Evolutionary conservation across 2,113 vertebrate genomes (phyloP).

Genomic region (Ranitomeya variabilis): DNA sequence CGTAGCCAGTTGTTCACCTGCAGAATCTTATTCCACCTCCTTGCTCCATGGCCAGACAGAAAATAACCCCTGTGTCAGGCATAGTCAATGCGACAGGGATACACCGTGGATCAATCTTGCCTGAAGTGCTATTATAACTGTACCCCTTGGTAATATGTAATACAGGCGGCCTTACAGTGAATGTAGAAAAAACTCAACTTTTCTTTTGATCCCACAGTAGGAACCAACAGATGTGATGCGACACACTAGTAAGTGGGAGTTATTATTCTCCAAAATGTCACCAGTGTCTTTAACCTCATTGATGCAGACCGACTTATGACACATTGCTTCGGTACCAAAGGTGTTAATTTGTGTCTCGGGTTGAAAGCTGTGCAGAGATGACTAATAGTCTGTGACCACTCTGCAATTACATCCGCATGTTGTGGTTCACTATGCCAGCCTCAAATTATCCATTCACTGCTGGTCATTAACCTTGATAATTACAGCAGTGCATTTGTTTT

Average conservation of each 20-base stretch:
- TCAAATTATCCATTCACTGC: conserved; percentile 43
- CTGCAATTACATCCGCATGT: conserved; percentile 39
- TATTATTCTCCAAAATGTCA: background rate
- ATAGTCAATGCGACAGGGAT: no score
- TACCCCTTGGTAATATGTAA: no score
- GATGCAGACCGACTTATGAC: conserved; percentile 15
- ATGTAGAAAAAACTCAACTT: background rate
- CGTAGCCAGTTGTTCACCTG: no score
- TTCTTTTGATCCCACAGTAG: background rate
- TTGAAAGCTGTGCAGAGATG: conserved; percentile 2
- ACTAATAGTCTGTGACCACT: conserved; percentile 41
- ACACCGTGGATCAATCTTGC: no score
- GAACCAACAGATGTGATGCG: background rate
- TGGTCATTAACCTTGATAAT: conserved; percentile 58
- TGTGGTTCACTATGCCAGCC: conserved; percentile 44
- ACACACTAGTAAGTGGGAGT: background rate
- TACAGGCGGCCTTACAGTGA: no score
- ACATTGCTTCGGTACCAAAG: conserved; percentile 28
- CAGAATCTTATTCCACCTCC: no score
- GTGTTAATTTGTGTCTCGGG: conserved; percentile 29
- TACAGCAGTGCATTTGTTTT: conserved; percentile 52
- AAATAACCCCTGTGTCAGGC: no score
- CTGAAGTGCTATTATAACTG: no score
- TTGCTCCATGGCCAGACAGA: no score
- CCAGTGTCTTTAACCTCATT: background rate